Percentiles rank a stretch among this genome's conserved stretches.
phyloP scores from a whole-genome alignment of 2,888 invertebrate species.

The Oscheius sp. region DNA sequence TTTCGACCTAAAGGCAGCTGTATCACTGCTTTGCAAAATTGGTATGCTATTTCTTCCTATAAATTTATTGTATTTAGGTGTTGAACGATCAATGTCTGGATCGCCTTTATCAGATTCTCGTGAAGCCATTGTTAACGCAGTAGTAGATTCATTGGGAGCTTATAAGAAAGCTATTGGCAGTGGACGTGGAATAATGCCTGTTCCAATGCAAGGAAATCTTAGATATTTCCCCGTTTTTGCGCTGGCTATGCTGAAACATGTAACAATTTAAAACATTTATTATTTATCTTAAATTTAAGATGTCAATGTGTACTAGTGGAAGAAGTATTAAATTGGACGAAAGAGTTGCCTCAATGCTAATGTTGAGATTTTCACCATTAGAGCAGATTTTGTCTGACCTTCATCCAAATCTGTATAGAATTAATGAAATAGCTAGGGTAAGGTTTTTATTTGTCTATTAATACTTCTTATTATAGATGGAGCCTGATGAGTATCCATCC shows the following conservation, averaged over 20 bases:
- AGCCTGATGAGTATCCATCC: constrained; percentile 75
- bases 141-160: constrained; percentile 83
- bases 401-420: constrained; percentile 90
- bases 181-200: constrained; percentile 75
- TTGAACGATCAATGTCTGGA: constrained; percentile 86
- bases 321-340: constrained; percentile 89
- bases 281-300: constrained; percentile 75
- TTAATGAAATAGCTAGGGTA: constrained; percentile 75
- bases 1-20: constrained; percentile 86
- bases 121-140: constrained; percentile 94
- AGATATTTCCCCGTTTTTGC: constrained; percentile 87
- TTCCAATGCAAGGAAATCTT: constrained; percentile 81
- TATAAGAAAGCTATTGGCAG: constrained; percentile 55
- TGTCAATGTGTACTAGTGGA: constrained; percentile 84
- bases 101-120: constrained; percentile 83
- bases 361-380: constrained; percentile 87
- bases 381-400: constrained; percentile 82
- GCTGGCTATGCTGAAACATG: constrained; percentile 82
- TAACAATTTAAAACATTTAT: constrained; percentile 25
- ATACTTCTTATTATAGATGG: neutral
- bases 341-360: constrained; percentile 89
- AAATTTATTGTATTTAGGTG: constrained; percentile 76
- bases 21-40: constrained; percentile 93
- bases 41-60: constrained; percentile 74
- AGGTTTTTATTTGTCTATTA: neutral